These are phyloP conservation scores for Nycticryphes semicollaris DNA, from an alignment of 2,113 vertebrate genomes.

Conservation along the genomic window DNA sequence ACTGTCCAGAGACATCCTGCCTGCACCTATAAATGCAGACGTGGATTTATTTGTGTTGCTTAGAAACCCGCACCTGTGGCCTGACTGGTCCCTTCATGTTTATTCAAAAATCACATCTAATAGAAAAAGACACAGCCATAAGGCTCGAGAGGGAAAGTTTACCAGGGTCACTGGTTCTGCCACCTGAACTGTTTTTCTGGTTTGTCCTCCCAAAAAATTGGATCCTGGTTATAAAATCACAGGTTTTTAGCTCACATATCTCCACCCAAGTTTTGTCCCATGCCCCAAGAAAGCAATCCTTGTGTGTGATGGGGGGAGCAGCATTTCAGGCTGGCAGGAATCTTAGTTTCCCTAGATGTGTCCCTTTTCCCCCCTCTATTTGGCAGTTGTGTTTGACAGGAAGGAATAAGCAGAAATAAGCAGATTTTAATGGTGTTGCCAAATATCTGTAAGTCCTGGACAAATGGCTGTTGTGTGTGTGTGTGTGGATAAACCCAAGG, in stretches of 20 bases:
- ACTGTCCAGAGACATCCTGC: neutral
- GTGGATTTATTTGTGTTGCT: slow-evolving; percentile 40
- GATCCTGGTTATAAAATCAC: neutral
- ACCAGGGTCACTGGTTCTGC: slow-evolving; percentile 36
- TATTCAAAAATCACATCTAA: slow-evolving; percentile 66
- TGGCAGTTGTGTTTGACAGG: neutral
- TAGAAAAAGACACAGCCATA: slow-evolving; percentile 35
- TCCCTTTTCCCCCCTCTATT: neutral
- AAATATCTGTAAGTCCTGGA: neutral
- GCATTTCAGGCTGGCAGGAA: neutral
- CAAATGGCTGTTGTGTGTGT: accelerated
- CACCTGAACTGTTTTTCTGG: slow-evolving; percentile 20
- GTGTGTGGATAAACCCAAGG: accelerated
- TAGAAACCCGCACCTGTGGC: slow-evolving; percentile 25
- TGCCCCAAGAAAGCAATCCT: neutral
- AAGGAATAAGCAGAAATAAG: neutral
- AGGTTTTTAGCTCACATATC: neutral
- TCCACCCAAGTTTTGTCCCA: neutral
- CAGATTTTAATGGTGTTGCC: neutral
- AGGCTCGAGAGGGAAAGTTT: slow-evolving; percentile 43
- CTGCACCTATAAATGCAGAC: neutral
- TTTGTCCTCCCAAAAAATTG: neutral
- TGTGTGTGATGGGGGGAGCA: neutral
- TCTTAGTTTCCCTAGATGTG: neutral
- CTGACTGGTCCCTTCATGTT: slow-evolving; percentile 46